phyloP scores from a whole-genome alignment of 2,113 vertebrate species.

The Pyxicephalus adspersus region DNA sequence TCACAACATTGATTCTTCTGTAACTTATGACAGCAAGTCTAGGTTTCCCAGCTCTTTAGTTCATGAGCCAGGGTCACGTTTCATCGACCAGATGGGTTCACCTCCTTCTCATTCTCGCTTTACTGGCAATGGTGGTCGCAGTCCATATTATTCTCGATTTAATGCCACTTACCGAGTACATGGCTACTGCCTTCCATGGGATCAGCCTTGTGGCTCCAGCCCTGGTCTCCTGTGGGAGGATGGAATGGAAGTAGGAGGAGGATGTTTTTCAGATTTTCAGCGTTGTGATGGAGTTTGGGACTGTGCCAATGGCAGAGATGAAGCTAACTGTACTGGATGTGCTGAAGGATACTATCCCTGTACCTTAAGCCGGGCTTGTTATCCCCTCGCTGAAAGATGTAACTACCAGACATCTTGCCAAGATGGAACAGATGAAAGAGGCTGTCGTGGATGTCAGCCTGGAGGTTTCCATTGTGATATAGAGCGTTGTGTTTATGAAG shows the following conservation, averaged over 20 bases:
- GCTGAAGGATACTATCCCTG: slow-evolving; percentile 75
- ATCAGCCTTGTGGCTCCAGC: slow-evolving; percentile 77
- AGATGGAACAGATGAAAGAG: slow-evolving; percentile 82
- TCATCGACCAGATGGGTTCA: slow-evolving; percentile 5
- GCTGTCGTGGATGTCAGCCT: slow-evolving; percentile 82
- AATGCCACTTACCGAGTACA: slow-evolving; percentile 86
- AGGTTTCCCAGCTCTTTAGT: slow-evolving; percentile 17
- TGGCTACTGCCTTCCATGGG: slow-evolving; percentile 86
- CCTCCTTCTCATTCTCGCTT: background rate
- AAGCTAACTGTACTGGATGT: slow-evolving; percentile 80
- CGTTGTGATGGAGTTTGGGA: slow-evolving; percentile 85
- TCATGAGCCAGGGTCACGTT: background rate
- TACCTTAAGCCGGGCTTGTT: slow-evolving; percentile 73
- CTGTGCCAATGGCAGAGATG: slow-evolving; percentile 82
- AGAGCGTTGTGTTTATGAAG: slow-evolving; percentile 89
- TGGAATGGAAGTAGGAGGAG: slow-evolving; percentile 61
- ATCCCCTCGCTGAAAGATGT: slow-evolving; percentile 78
- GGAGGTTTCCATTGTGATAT: slow-evolving; percentile 87
- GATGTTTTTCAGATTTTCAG: slow-evolving; percentile 74
- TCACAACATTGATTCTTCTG: background rate
- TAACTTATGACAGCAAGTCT: slow-evolving; percentile 3
- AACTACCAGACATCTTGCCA: slow-evolving; percentile 90
- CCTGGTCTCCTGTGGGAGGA: slow-evolving; percentile 62
- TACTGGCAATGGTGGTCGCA: background rate
- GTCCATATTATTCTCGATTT: slow-evolving; percentile 63